A percentile compares a stretch with the other conserved stretches of the same genome.
These are phyloP conservation scores for Ranitomeya variabilis DNA, from an alignment of 2,113 vertebrate species.

Conservation along the genomic window DNA sequence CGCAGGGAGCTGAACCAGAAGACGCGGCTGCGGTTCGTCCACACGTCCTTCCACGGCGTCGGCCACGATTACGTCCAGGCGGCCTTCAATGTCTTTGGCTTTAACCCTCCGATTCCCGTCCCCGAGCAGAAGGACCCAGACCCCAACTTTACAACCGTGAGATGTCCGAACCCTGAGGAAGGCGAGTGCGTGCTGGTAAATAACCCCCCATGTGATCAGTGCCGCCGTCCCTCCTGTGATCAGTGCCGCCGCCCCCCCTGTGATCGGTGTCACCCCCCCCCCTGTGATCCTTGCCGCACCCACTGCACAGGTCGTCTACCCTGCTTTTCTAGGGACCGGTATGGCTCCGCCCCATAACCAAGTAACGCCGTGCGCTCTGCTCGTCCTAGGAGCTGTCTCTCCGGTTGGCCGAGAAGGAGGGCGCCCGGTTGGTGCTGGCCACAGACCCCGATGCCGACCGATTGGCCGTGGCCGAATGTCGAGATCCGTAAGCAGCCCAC, in stretches of 20 bases:
- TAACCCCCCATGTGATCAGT: not conserved
- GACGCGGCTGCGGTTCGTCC: slow-evolving; percentile 83
- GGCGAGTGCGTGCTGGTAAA: slow-evolving; percentile 90
- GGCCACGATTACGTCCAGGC: slow-evolving; percentile 86
- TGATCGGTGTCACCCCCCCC: too few relatives aligned
- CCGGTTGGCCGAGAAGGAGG: slow-evolving; percentile 84
- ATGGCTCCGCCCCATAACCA: too few relatives aligned
- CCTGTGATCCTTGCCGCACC: too few relatives aligned
- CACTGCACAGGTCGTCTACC: not conserved
- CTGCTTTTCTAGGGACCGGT: not conserved
- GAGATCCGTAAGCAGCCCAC: slow-evolving; percentile 74
- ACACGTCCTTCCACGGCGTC: slow-evolving; percentile 93
- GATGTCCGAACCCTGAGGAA: slow-evolving; percentile 94
- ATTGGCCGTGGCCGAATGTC: slow-evolving; percentile 87
- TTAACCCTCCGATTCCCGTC: slow-evolving; percentile 87
- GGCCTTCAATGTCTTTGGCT: slow-evolving; percentile 86
- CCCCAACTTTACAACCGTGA: slow-evolving; percentile 89
- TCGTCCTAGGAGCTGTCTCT: slow-evolving; percentile 81
- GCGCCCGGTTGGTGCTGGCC: slow-evolving; percentile 82
- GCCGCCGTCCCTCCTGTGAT: too few relatives aligned
- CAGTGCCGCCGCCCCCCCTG: too few relatives aligned
- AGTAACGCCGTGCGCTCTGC: too few relatives aligned
- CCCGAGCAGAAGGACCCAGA: slow-evolving; percentile 93
- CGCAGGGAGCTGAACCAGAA: slow-evolving; percentile 80
- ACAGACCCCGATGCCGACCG: slow-evolving; percentile 95